A percentile compares a stretch with the other conserved stretches of the same genome.
Evolutionary conservation across 2,888 invertebrate species (phyloP).

Genomic region (Panopea generosa): DNA sequence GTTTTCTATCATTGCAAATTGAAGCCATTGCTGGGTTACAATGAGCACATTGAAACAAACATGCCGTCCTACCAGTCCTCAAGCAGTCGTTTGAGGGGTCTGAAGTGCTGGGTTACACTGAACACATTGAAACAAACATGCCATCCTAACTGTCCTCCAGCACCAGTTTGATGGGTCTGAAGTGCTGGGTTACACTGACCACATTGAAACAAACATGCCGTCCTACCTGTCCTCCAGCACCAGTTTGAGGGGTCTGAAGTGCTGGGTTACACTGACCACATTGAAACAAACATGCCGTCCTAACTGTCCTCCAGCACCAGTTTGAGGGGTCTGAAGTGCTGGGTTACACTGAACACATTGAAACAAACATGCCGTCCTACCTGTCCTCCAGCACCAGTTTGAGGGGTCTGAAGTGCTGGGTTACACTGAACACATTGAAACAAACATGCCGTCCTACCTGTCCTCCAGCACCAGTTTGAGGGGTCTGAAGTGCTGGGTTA

Average conservation of each 20-base stretch:
- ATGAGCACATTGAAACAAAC: slow-evolving; percentile 80
- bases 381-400: slow-evolving; percentile 88
- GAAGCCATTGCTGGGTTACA: slow-evolving; percentile 82
- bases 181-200: slow-evolving; percentile 77
- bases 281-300: too few species aligned
- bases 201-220: too few species aligned
- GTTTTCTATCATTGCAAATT: too few species aligned
- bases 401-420: slow-evolving; percentile 84
- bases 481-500: slow-evolving; percentile 84
- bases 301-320: slow-evolving; percentile 88
- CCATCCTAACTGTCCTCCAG: slow-evolving; percentile 86
- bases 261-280: slow-evolving; percentile 80
- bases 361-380: too few species aligned
- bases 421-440: slow-evolving; percentile 63
- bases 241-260: slow-evolving; percentile 86
- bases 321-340: slow-evolving; percentile 85
- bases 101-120: slow-evolving; percentile 84
- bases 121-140: slow-evolving; percentile 64
- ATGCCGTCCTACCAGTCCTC: slow-evolving; percentile 85
- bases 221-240: slow-evolving; percentile 87
- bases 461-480: slow-evolving; percentile 89
- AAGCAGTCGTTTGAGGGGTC: slow-evolving; percentile 88
- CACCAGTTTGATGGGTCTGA: slow-evolving; percentile 87
- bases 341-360: slow-evolving; percentile 80
- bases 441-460: slow-evolving; percentile 73